Evolutionary conservation across 2,888 invertebrate genomes (phyloP), one percentile per base, ranked within the genome.

Genomic region (Drosophila mettleri): DNA sequence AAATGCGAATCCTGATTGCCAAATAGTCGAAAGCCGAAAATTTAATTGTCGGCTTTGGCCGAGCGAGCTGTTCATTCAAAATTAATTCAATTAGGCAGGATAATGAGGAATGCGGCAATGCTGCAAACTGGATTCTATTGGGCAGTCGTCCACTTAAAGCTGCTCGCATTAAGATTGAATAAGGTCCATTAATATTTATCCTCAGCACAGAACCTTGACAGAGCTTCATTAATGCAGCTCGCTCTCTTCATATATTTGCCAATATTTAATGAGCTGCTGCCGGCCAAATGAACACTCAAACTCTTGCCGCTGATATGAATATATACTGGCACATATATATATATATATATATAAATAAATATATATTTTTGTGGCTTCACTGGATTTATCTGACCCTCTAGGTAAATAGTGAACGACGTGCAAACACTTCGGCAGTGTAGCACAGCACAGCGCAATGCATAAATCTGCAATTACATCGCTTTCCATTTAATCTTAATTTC

Each of bases 401-500:
- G 60, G 61, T 70, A 64, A 68, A 78, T 63, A 73, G 64, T 55
- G 49, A 22, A 60, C 48, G 66, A 41, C 59, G 65, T 48, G 64
- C 63, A 80, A 80, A 70, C 64, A 81, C 74, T 81, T 68, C 52
- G 12, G 45, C 45, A 41, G 43, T 33, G 60, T 66, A 69, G 2
- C 39, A 6, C 24, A 24, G 24, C 7, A 5, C 0, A 24, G n/a
- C 2, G 39, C 70, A 65, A 38, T 63, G 62, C 68, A 76, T 79
- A 74, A 79, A 82, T 75, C 72, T 78, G 78, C 66, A 82, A 80
- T 82, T 82, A 69, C 67, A 77, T 65, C 55, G 67, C 41, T 64
- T 27, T 54, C 38, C 7, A 27, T 45, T 48, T 48, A 24, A 36
- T 54, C 41, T 33, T 34, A 34, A 53, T 49, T 52, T 49, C 9